Conservation (phyloP, 2,113 vertebrate species). For the Datnioides undecimradiatus region DNA sequence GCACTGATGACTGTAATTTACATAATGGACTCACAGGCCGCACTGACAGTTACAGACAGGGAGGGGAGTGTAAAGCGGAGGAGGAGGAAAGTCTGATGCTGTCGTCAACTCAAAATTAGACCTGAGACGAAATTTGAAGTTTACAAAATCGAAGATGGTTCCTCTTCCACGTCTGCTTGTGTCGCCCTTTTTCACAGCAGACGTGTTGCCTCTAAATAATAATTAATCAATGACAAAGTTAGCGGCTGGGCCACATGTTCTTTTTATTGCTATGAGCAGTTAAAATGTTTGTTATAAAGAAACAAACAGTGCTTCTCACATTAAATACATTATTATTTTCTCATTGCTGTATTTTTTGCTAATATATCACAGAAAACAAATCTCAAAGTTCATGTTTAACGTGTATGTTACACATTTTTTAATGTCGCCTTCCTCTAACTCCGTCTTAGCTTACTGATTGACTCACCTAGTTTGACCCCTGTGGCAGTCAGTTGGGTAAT, state of each 20-base stretch:
- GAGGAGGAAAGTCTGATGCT: neutral
- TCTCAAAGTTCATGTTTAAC: too few species aligned
- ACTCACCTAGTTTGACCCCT: slow-evolving; percentile 4
- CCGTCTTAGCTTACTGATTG: neutral
- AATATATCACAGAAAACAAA: neutral
- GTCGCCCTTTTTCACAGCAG: neutral
- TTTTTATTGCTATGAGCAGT: neutral
- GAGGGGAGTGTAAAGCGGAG: neutral
- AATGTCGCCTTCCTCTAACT: too few species aligned
- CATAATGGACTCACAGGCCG: slow-evolving; percentile 53
- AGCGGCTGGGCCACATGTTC: neutral
- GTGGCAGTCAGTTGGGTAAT: neutral
- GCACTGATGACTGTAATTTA: slow-evolving; percentile 61
- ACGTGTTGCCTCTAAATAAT: neutral
- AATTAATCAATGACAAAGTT: neutral
- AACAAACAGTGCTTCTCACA: neutral
- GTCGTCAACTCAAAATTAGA: neutral
- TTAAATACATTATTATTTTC: neutral
- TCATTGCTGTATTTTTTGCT: neutral
- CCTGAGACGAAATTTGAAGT: neutral
- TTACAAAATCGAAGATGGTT: too few species aligned
- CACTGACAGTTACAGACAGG: slow-evolving; percentile 19
- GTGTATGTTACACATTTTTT: too few species aligned
- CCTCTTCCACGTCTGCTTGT: too few species aligned
- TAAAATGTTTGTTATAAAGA: neutral